Base-by-base conservation (phyloP, 2,113 vertebrate species). In the Sciurus niger region DNA sequence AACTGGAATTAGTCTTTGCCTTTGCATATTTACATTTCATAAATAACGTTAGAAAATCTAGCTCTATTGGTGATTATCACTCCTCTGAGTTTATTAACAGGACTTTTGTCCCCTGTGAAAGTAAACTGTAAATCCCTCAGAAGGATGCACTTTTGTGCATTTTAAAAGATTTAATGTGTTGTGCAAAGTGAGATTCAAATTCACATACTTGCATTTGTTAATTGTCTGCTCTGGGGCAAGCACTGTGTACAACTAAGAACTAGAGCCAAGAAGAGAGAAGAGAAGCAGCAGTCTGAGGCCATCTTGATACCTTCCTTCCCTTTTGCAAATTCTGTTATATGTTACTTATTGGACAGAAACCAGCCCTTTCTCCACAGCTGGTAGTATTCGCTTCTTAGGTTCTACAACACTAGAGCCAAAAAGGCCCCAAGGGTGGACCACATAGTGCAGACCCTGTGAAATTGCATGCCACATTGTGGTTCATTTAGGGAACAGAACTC, bases 1-100 rank as follows among this genome's bases (percentile, higher is more conserved):
- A 73, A 95, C 55, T 93, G 58, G 80, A 97, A 90, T 92, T 90
- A 67, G 72, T 73, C 67, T 95, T 92, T 97, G 91, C 58, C 63
- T 93, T 96, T 95, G n/a, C 37, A n/a, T 92, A 95, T 84, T 95
- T 94, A 92, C 90, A 74, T 95, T 95, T 95, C 90, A 95, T 94
- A 92, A 95, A 94, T 94, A 96, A 96, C 72, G 94, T 84, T 14
- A 80, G 86, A 93, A 96, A 96, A 80, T 82, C 30, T 67, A 51
- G 40, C 51, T 93, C 78, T 58, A 25, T 30, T 87, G 70, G 79
- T 53, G 25, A 95, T 92, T 86, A 87, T 93, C 43, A 40, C 79
- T 89, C 84, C 72, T 90, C 87, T 55, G 88, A 91, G 76, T 88
- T 97, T 97, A 93, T 95, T 94, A 95, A 46, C 40, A 90, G 68